Evolutionary conservation across 1,140 invertebrate species (phyloP), one percentile per base, ranked within the genome.

Genomic region (Scylla paramamosain): DNA sequence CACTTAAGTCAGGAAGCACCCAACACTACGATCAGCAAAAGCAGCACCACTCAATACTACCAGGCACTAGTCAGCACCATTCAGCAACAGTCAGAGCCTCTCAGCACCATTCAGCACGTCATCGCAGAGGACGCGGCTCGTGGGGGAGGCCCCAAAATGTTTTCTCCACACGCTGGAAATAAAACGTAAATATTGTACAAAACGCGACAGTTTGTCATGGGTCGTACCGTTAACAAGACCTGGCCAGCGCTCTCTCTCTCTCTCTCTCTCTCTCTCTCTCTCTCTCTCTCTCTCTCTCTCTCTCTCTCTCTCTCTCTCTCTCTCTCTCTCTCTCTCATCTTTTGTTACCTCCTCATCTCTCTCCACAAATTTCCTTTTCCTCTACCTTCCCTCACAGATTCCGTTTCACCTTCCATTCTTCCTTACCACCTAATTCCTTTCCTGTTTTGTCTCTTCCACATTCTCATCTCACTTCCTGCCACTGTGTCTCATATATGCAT

Each of bases 251-350:
- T 67, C 20, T 67, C 20, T 45, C 20, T 89, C 20, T 89, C 20
- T 46, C 4, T 45, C 20, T 89, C 20, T 90, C 6, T 46, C 25
- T 90, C 25, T 90, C 25, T 90, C 8, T 90, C 8, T 90, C 8
- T 90, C 8, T 90, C 8, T 46, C 8, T 90, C 8, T 90, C 8
- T 90, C 28, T 90, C 25, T 90, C 25, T 90, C 25, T 90, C 25
- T 90, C 45, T 90, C 28, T 90, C 25, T 90, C 25, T 90, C n/a
- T 90, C 25, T 90, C 25, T 90, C 25, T 90, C 25, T 90, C 25
- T 90, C 67, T 77, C 67, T 77, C 67, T 77, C 67, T 77, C 67
- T 77, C 67, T 77, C 67, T 77, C 67, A n/a, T 77, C 67, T n/a
- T 20, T 77, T 20, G 12, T 20, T 52, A 6, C 14, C 48, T 52